Percentiles rank a stretch among this genome's conserved stretches.
Evolutionary conservation across 2,797 vertebrate species (phyloP).

Genomic region (Pristis pectinata): DNA sequence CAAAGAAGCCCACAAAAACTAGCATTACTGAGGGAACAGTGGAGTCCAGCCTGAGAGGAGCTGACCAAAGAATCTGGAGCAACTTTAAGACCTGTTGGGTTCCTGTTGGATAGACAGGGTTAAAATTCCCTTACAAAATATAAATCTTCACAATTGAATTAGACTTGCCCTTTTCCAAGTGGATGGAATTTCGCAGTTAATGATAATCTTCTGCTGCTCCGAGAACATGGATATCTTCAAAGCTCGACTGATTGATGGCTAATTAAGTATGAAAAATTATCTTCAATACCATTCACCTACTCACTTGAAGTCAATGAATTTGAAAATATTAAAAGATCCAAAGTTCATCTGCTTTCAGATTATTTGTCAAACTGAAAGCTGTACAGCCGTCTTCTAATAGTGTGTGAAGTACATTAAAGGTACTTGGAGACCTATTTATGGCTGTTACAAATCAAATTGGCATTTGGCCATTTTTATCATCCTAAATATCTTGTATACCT

Average conservation of each 20-base stretch:
- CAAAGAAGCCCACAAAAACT: not conserved
- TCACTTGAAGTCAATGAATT: not conserved
- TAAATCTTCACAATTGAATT: not conserved
- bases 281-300: not conserved
- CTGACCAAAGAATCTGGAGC: not conserved
- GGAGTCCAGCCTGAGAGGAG: not conserved
- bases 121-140: not conserved
- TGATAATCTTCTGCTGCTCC: not conserved
- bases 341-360: not conserved
- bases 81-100: not conserved
- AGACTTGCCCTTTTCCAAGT: not conserved
- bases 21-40: not conserved
- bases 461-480: not conserved
- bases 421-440: not conserved
- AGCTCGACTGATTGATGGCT: slow-evolving; percentile 4
- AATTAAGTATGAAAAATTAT: slow-evolving; percentile 1
- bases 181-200: not conserved
- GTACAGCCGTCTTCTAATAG: not conserved
- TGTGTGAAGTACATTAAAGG: not conserved
- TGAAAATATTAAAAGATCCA: not conserved
- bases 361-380: not conserved
- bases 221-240: not conserved
- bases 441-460: not conserved
- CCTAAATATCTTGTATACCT: not conserved
- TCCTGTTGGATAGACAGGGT: not conserved